Base-by-base conservation (phyloP, 2,113 vertebrate species). In the Myrmecophaga tridactyla region DNA sequence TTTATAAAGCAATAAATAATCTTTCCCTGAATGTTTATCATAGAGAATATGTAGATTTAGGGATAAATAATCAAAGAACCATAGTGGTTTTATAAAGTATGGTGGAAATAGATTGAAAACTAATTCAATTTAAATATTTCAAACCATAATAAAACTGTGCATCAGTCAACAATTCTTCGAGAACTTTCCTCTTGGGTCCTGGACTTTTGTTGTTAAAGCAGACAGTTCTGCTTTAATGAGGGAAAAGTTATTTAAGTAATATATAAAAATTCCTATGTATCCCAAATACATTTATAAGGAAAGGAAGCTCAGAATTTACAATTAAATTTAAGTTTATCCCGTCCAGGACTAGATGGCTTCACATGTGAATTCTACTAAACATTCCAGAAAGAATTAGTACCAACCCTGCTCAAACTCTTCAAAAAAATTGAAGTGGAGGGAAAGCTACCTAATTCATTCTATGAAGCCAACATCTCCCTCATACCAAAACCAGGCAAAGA, bases 111-210 rank as follows among this genome's bases (percentile, higher is more conserved):
- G 7, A 6, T 60, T 60, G 3, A 56, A 34, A 53, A 81, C 60
- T 36, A 63, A 51, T 92, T 96, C 92, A 34, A 92, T 86, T 86
- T 60, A 1, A 83, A 10, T 80, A 94, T 86, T 90, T 3, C 77
- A 21, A 89, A 0, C 1, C 17, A 21, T 72, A 56, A 81, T 62
- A 89, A 77, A 88, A n/a, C 2, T 75, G 6, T 81, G 2, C 1
- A 46, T 2, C 15, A 25, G 31, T 90, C 41, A 67, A 69, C 41
- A 48, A 75, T 81, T 2, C 46, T 90, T 53, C 53, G n/a, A 67
- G 34, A 43, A 58, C n/a, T 67, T 29, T 63, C 3, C 43, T 80
- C 31, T 78, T 56, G 23, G n/a, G 36, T 72, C 41, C 87, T 51
- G 31, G 77, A 69, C 6, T 43, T 46, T 70, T 29, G 58, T 56